Conservation (phyloP, 37 sponge, comb jelly and placozoan genomes). For the Ephydatia muelleri region DNA sequence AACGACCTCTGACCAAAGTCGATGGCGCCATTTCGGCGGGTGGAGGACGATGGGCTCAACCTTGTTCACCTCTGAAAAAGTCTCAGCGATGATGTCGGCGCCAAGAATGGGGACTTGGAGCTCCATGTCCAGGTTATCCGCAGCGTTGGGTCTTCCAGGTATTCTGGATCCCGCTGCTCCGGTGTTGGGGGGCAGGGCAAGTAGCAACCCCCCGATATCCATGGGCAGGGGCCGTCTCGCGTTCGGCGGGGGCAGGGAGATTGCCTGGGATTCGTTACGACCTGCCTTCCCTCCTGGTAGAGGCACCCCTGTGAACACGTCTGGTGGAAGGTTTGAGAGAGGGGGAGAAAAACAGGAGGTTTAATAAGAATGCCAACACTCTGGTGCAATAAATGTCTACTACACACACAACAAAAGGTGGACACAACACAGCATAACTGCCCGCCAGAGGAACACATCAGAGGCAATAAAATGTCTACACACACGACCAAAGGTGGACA, state of each 20-base stretch:
- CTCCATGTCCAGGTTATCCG: neutral
- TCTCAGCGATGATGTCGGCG: slow-evolving; percentile 59
- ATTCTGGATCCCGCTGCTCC: neutral
- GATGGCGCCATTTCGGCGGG: neutral
- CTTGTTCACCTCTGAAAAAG: slow-evolving; percentile 28
- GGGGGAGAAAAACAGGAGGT: neutral
- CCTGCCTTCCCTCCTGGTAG: no score
- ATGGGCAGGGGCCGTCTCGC: neutral
- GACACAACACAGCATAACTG: no score
- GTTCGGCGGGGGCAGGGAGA: slow-evolving; percentile 55
- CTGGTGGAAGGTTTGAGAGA: neutral
- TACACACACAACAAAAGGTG: neutral
- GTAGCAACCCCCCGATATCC: neutral
- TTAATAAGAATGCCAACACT: neutral
- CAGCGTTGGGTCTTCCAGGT: neutral
- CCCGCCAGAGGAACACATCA: no score
- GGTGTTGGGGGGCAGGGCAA: neutral
- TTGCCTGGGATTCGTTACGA: slow-evolving; percentile 8
- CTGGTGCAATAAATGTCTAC: no score
- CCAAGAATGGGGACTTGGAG: slow-evolving; percentile 46
- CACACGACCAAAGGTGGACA: no score
- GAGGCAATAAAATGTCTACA: neutral
- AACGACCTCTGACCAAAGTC: neutral
- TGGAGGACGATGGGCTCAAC: no score
- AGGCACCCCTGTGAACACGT: no score